Percentiles rank a stretch among this genome's conserved stretches.
phyloP scores from a whole-genome alignment of 2,888 invertebrate species.

The Amphipoea oculea region DNA sequence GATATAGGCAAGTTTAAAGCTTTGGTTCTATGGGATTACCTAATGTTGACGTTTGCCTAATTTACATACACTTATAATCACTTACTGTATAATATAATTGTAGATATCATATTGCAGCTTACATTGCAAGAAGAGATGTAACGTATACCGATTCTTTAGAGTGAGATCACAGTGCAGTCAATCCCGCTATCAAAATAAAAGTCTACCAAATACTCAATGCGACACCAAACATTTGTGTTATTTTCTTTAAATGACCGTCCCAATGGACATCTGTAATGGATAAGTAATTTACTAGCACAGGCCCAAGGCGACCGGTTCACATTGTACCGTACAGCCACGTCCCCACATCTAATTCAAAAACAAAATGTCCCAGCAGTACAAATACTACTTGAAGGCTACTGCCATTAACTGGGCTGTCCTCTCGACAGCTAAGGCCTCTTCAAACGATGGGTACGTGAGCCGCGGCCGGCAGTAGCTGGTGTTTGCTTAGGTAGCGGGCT shows the following conservation, averaged over 20 bases:
- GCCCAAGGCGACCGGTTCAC: constrained; percentile 8
- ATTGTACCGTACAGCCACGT: constrained; percentile 34
- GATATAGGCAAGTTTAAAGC: neutral
- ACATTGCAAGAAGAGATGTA: too few relatives aligned
- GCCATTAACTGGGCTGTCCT: constrained; percentile 64
- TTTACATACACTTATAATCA: neutral
- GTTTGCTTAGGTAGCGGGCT: constrained; percentile 77
- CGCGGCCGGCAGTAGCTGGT: constrained; percentile 70
- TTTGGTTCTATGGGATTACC: neutral
- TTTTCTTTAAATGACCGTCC: neutral
- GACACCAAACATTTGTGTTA: neutral
- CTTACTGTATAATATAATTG: neutral
- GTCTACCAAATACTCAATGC: neutral
- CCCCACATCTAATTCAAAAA: constrained; percentile 55
- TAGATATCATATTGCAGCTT: neutral
- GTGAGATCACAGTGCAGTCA: neutral
- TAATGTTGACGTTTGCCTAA: neutral
- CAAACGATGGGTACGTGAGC: constrained; percentile 61
- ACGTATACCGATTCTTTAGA: neutral
- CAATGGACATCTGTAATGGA: constrained; percentile 1
- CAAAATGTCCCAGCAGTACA: constrained; percentile 61
- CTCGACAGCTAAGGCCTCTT: constrained; percentile 64
- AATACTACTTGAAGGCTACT: constrained; percentile 60
- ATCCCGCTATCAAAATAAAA: neutral
- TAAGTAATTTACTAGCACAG: neutral